These are phyloP conservation scores for Ceyx erithaca DNA, from an alignment of 2,797 vertebrate species.

Conservation along the genomic window DNA sequence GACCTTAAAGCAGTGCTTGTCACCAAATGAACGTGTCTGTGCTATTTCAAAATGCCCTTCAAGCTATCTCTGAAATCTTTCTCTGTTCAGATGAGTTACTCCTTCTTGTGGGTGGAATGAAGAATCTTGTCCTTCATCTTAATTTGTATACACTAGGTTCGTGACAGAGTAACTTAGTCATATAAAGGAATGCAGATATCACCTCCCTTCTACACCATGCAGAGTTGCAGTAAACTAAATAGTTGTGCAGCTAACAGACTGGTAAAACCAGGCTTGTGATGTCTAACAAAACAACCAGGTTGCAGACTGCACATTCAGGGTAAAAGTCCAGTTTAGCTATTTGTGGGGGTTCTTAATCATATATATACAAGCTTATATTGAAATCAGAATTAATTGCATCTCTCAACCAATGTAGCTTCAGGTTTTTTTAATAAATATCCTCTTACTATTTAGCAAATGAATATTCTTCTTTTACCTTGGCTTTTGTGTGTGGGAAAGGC, in stretches of 20 bases:
- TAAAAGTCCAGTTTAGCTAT: conserved; percentile 7
- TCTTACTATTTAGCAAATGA: conserved; percentile 2
- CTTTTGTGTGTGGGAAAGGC: background rate
- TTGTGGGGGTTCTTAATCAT: background rate
- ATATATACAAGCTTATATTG: background rate
- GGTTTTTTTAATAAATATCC: background rate
- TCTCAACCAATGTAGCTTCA: background rate
- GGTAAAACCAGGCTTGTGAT: conserved; percentile 10
- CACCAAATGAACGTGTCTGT: conserved; percentile 41
- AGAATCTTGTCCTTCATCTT: conserved; percentile 62
- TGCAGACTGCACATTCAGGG: background rate
- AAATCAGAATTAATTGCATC: conserved; percentile 4
- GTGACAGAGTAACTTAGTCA: conserved; percentile 53
- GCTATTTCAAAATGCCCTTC: conserved; percentile 47
- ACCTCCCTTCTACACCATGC: background rate
- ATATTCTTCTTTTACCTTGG: conserved; percentile 18
- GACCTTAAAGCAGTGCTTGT: conserved; percentile 44
- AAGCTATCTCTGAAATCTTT: conserved; percentile 43
- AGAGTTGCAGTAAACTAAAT: background rate
- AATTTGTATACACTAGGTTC: conserved; percentile 28
- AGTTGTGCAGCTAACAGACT: conserved; percentile 8
- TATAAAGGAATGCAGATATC: conserved; percentile 31
- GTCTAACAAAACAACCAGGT: background rate
- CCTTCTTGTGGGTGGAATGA: conserved; percentile 44
- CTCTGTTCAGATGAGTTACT: conserved; percentile 39